Evolutionary conservation across 2,797 vertebrate species (phyloP), one percentile per base, ranked within the genome.

Genomic region (Sebastes iracundus): DNA sequence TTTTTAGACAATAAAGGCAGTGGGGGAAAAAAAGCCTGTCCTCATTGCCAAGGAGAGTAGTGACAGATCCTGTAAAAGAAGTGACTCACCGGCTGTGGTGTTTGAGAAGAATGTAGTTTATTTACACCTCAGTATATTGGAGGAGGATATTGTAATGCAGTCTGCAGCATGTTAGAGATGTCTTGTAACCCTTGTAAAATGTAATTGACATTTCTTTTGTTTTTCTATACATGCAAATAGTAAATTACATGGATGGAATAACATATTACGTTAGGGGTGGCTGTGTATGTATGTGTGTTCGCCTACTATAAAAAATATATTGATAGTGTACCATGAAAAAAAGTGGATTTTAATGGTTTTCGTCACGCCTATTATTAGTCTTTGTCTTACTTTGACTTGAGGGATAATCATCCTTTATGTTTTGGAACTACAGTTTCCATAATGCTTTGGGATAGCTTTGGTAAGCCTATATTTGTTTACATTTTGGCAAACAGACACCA

Each of bases 1-100:
- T 89, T 90, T 62, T 71, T 67, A 72, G 56, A 91, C 84, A 86
- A 82, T 83, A 83, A 79, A 92, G 27, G 38, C 74, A 52, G 52
- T 13, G 12, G 67, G 14, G 72, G 46, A 0, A 67, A 86, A 71
- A 64, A 69, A 79, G 4, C 20, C 25, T 59, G 49, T 78, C 70
- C 49, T 77, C 66, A 52, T 53, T 85, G 80, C 76, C 69, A 78
- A 77, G 55, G 27, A 82, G 23, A 81, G 42, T 23, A 68, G 60
- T 58, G 85, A 82, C 81, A 83, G 76, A 77, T 88, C 73, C 42
- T 65, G 22, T 49, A 69, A 82, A 83, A 67, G 78, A 59, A 74
- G 53, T 85, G 80, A 82, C 55, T 87, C 82, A 75, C 63, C 38
- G 27, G 71, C 68, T 73, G 7, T 67, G 27, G 42, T 74, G 49